These are phyloP conservation scores for Congeria kusceri DNA, from an alignment of 2,888 invertebrate species.

Conservation along the genomic window DNA sequence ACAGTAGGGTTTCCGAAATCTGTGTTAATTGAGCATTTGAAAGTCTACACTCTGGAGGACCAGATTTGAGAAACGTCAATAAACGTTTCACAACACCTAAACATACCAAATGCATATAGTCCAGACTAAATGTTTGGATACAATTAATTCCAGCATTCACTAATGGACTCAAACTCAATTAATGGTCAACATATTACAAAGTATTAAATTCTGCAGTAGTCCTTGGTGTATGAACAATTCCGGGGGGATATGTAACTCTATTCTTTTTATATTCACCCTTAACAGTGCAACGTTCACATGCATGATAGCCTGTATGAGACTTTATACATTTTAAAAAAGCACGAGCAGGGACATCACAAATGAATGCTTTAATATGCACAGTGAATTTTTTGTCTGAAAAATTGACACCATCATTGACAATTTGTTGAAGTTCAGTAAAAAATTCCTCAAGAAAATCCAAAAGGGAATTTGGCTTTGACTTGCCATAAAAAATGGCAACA, in stretches of 20 bases:
- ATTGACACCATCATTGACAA: constrained; percentile 21
- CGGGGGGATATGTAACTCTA: constrained; percentile 20
- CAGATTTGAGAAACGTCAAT: constrained; percentile 68
- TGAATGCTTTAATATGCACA: constrained; percentile 44
- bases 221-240: too few species aligned
- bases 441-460: constrained; percentile 55
- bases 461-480: constrained; percentile 53
- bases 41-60: constrained; percentile 48
- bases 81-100: constrained; percentile 80
- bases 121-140: constrained; percentile 49
- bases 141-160: too few species aligned
- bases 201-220: too few species aligned
- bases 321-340: constrained; percentile 68
- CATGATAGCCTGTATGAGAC: constrained; percentile 72
- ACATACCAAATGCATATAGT: constrained; percentile 78
- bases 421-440: constrained; percentile 2
- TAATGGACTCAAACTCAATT: too few species aligned
- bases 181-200: too few species aligned
- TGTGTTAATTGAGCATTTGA: constrained; percentile 14
- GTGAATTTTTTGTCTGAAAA: constrained; percentile 10
- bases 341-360: constrained; percentile 79
- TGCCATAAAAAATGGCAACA: constrained; percentile 58
- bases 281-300: constrained; percentile 71
- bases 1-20: constrained; percentile 38
- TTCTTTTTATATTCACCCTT: constrained; percentile 31